Conservation (phyloP, 2,113 vertebrate species). For the Pleuronectes platessa region DNA sequence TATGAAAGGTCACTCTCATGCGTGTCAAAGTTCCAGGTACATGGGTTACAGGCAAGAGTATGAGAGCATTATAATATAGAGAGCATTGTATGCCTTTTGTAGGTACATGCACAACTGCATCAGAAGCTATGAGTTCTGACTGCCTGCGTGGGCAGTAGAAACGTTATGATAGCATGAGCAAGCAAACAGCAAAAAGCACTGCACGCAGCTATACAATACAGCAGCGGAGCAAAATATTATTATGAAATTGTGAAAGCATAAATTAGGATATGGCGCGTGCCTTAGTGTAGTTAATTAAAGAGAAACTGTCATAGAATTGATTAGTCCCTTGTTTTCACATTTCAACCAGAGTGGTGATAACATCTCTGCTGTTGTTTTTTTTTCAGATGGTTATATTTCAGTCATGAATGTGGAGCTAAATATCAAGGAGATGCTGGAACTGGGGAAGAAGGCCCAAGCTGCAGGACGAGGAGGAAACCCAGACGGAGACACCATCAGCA, state of each 20-base stretch:
- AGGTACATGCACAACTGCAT: too few relatives aligned
- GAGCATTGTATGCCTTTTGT: too few relatives aligned
- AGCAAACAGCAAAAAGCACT: too few relatives aligned
- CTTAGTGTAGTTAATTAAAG: not conserved
- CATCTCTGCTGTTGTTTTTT: conserved; percentile 11
- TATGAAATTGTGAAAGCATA: not conserved
- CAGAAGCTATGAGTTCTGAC: too few relatives aligned
- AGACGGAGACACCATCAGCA: conserved; percentile 78
- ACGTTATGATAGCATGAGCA: too few relatives aligned
- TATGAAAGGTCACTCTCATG: too few relatives aligned
- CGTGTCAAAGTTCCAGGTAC: too few relatives aligned
- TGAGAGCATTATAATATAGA: too few relatives aligned
- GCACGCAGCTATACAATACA: too few relatives aligned
- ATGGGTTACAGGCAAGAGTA: too few relatives aligned
- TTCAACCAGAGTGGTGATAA: not conserved
- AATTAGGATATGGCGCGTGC: not conserved
- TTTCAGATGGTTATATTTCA: conserved; percentile 79
- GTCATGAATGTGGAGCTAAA: conserved; percentile 79
- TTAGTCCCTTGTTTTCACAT: not conserved
- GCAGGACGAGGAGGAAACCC: conserved; percentile 54
- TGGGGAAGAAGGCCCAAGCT: conserved; percentile 61
- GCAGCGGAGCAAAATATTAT: not conserved
- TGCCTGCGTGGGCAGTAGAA: too few relatives aligned
- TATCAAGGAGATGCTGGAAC: conserved; percentile 79
- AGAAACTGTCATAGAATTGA: not conserved